Percentiles rank a stretch among this genome's conserved stretches.
phyloP scores from a whole-genome alignment of 2,113 vertebrate species.

The Suricata suricatta region DNA sequence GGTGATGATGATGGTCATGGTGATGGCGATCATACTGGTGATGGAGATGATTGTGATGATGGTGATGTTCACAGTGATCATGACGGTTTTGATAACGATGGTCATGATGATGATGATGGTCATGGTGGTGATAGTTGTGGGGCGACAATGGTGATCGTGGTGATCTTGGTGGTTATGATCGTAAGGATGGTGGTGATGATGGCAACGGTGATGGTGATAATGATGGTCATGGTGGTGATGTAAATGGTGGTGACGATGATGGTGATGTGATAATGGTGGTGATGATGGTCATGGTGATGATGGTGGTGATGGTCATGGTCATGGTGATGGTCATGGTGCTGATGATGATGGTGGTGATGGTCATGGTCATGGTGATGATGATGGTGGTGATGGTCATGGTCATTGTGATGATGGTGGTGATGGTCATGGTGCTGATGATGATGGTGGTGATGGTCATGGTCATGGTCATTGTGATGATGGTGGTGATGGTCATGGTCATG shows the following conservation, averaged over 20 bases:
- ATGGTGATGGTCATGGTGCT: rapidly evolving
- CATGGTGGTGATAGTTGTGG: background rate
- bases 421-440: rapidly evolving
- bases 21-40: rapidly evolving
- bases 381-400: rapidly evolving
- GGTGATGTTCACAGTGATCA: background rate
- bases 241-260: too few relatives aligned
- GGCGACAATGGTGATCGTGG: rapidly evolving
- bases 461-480: too few relatives aligned
- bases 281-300: rapidly evolving
- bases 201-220: rapidly evolving
- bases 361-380: rapidly evolving
- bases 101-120: rapidly evolving
- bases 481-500: rapidly evolving
- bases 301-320: rapidly evolving
- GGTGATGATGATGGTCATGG: background rate
- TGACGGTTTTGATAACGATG: background rate
- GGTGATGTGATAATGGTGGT: background rate
- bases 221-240: too few relatives aligned
- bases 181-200: rapidly evolving
- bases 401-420: rapidly evolving
- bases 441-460: background rate
- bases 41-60: background rate
- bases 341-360: rapidly evolving
- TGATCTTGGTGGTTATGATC: background rate